phyloP scores from a whole-genome alignment of 2,113 vertebrate species.

The Equus quagga region DNA sequence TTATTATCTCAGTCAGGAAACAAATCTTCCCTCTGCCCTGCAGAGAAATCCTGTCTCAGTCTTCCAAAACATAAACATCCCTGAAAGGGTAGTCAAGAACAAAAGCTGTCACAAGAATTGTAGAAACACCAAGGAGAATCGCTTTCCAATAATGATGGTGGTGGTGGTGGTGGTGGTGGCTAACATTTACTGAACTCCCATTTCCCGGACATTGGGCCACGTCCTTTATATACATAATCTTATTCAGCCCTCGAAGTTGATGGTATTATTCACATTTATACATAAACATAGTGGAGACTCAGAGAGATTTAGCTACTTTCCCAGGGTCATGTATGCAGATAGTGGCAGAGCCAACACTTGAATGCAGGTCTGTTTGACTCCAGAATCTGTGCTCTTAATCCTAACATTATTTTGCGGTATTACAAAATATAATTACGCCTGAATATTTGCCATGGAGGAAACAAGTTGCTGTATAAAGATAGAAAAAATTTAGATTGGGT shows the following conservation, averaged over 20 bases:
- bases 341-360: background rate
- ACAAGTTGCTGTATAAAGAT: background rate
- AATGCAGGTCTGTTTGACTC: background rate
- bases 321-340: background rate
- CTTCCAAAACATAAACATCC: background rate
- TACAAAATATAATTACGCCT: background rate
- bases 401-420: background rate
- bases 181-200: background rate
- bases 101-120: background rate
- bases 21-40: background rate
- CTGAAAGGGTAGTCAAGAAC: background rate
- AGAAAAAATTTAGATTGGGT: background rate
- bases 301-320: background rate
- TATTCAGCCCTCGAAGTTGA: background rate
- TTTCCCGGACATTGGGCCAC: background rate
- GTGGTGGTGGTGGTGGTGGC: accelerated
- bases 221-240: background rate
- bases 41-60: background rate
- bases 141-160: background rate
- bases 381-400: background rate
- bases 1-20: background rate
- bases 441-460: background rate
- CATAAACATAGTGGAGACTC: background rate
- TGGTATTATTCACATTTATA: background rate
- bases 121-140: background rate